phyloP scores from a whole-genome alignment of 2,113 vertebrate species.

The Ptyas mucosa region DNA sequence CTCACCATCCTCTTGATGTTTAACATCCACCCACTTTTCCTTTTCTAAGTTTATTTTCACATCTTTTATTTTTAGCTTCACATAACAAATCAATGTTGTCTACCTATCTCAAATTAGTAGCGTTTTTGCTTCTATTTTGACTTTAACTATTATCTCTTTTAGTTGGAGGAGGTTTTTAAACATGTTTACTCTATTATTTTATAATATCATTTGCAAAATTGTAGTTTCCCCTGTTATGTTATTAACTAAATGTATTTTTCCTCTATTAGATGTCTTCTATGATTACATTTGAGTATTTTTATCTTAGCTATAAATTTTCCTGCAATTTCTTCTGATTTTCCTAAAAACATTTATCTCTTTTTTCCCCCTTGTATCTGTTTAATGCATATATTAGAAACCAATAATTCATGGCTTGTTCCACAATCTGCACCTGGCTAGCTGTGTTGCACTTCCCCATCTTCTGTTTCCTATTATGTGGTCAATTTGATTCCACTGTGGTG shows the following conservation, averaged over 20 bases:
- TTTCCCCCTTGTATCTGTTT: background rate
- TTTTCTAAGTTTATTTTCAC: background rate
- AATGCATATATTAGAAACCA: background rate
- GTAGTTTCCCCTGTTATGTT: background rate
- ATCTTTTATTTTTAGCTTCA: background rate
- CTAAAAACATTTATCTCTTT: background rate
- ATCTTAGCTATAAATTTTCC: background rate
- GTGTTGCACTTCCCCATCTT: background rate
- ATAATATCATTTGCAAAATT: background rate
- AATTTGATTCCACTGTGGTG: background rate
- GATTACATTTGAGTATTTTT: background rate
- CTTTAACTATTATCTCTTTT: background rate
- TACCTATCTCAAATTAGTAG: background rate
- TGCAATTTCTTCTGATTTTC: background rate
- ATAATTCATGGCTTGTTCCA: background rate
- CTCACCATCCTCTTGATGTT: background rate
- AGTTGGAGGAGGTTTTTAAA: background rate
- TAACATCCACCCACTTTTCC: background rate
- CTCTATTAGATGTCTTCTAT: background rate
- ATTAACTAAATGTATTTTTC: background rate
- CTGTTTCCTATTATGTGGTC: background rate
- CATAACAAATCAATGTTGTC: background rate
- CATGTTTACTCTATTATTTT: background rate
- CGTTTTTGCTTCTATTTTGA: background rate
- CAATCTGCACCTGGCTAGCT: background rate